Evolutionary conservation across 2,888 invertebrate genomes (phyloP), one percentile per base, ranked within the genome.

Genomic region (Aproaerema taeniolella): DNA sequence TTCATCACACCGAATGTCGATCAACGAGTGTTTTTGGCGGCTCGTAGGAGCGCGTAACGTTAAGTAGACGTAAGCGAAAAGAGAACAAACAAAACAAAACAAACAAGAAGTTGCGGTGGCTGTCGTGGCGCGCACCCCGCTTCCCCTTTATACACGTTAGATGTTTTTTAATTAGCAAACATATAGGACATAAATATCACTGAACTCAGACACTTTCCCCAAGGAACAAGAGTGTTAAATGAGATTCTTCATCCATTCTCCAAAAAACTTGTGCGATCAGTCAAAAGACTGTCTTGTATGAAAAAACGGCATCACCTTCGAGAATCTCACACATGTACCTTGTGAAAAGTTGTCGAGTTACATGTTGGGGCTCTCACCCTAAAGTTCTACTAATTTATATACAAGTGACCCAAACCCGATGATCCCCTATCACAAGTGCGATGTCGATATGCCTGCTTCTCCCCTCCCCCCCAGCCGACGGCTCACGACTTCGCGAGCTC

Each of bases 81-180:
- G 79, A 75, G 76, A 80, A 78, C 72, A 73, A 79, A 80, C 76
- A 78, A 76, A 81, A 82, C 72, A 77, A 78, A 79, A 82, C 79
- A 80, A 81, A 80, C 74, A 53, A 64, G 79, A 80, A 80, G 77
- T 78, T 67, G 53, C 61, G 62, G 66, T 56, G 61, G 61, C 58
- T 44, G 50, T 53, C 63, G 60, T 59, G 50, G 53, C 47, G 43
- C 47, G 40, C 51, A 55, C 33, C 20, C 16, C 20, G 8, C 20
- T 8, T 20, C 20, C 8, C 20, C 30, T 41, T 36, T 52, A 38
- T 47, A 33, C 49, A 29, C 44, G n/a, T n/a, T n/a, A n/a, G n/a
- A n/a, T n/a, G n/a, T n/a, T n/a, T n/a, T n/a, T n/a, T n/a, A n/a
- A n/a, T n/a, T n/a, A n/a, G n/a, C n/a, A n/a, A n/a, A n/a, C n/a